Conservation (phyloP, 1,140 invertebrate genomes). For the Andricus grossulariae region DNA sequence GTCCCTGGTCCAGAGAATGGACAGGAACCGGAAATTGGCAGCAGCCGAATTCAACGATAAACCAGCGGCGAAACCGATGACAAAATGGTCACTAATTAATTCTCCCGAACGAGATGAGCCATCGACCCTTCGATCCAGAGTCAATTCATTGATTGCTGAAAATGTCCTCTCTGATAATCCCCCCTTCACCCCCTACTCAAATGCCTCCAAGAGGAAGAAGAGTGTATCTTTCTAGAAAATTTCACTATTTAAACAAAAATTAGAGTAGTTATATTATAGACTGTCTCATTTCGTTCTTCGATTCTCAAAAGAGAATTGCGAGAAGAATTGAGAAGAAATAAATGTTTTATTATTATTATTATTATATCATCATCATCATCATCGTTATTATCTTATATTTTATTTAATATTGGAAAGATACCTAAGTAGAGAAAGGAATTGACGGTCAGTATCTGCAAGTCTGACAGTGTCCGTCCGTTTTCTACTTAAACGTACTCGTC, state of each 20-base stretch:
- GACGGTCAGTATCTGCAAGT: background rate
- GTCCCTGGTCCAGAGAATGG: slow-evolving; percentile 58
- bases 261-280: background rate
- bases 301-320: no score
- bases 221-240: slow-evolving; percentile 64
- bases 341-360: no score
- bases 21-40: slow-evolving; percentile 60
- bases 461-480: slow-evolving; percentile 16
- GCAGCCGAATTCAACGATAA: slow-evolving; percentile 50
- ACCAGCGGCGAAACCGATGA: slow-evolving; percentile 54
- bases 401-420: no score
- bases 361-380: no score
- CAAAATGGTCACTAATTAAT: slow-evolving; percentile 56
- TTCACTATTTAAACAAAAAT: background rate
- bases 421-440: slow-evolving; percentile 6
- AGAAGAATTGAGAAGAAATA: no score
- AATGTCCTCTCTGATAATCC: slow-evolving; percentile 45
- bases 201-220: slow-evolving; percentile 67
- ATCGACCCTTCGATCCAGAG: slow-evolving; percentile 41
- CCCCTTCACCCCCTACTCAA: slow-evolving; percentile 37
- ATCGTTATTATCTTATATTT: no score
- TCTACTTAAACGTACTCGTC: background rate
- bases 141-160: slow-evolving; percentile 61
- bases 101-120: slow-evolving; percentile 44
- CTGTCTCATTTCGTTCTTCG: background rate